Percentiles rank a stretch among this genome's conserved stretches.
These are phyloP conservation scores for Siphlonurus alternatus DNA, from an alignment of 2,888 invertebrate species.

Conservation along the genomic window DNA sequence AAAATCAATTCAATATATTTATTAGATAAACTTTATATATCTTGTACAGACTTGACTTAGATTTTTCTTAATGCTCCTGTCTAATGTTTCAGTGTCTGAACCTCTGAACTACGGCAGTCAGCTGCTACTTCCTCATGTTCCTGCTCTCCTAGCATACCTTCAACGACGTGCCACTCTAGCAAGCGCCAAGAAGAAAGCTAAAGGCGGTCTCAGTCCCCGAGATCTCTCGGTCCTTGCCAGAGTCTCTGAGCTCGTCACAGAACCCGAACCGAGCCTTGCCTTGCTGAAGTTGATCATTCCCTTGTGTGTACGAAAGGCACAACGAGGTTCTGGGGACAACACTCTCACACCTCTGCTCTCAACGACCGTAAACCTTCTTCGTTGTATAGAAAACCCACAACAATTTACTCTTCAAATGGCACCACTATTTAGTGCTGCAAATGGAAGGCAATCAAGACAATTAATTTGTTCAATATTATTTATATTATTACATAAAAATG, in stretches of 20 bases:
- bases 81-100: neutral
- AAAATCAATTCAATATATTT: too few relatives aligned
- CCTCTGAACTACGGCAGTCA: slow-evolving; percentile 50
- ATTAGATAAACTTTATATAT: too few relatives aligned
- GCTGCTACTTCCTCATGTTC: slow-evolving; percentile 56
- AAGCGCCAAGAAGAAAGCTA: slow-evolving; percentile 31
- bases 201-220: slow-evolving; percentile 39
- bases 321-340: slow-evolving; percentile 43
- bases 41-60: too few relatives aligned
- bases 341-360: slow-evolving; percentile 49
- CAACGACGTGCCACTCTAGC: slow-evolving; percentile 38
- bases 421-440: slow-evolving; percentile 8
- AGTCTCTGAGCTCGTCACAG: slow-evolving; percentile 55
- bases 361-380: slow-evolving; percentile 57
- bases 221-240: slow-evolving; percentile 59
- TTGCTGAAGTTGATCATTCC: slow-evolving; percentile 54
- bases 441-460: slow-evolving; percentile 11
- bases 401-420: slow-evolving; percentile 7
- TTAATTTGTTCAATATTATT: slow-evolving; percentile 1
- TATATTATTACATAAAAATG: neutral
- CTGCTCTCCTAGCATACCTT: slow-evolving; percentile 49
- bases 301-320: slow-evolving; percentile 46
- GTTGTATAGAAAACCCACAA: slow-evolving; percentile 32
- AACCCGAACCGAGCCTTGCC: slow-evolving; percentile 46
- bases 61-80: too few relatives aligned